Evolutionary conservation across 2,888 invertebrate species (phyloP), one percentile per base, ranked within the genome.

Genomic region (Oconnorella tubifera): DNA sequence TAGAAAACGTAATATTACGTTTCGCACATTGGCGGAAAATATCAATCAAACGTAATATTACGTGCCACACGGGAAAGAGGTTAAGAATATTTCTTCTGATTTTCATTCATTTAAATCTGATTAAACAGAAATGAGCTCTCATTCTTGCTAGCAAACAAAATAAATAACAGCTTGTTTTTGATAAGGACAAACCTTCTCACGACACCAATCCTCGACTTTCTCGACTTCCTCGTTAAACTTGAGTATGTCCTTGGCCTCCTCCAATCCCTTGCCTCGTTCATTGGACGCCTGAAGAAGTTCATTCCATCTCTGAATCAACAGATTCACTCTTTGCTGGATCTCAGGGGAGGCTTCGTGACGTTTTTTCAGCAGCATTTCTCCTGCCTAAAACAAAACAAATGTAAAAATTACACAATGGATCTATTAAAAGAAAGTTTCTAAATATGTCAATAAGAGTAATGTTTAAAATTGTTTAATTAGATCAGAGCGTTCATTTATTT

Each of bases 211-310:
- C 76, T 95, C 92, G 60, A 96, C 92, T 82, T 95, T 93, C 77
- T 97, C 95, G 62, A 95, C 86, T 76, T 96, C 92, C 77, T 93
- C 96, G 81, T 96, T 94, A 83, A 99, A 99, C 81, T 95, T 92
- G 29, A 99, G 85, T 65, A 99, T 94, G 77, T 98, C 98, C 78
- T 95, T 92, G 0, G 97, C 98, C 79, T 98, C 98, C 81, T 96
- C 97, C 23, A 99, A 83, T 0, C 95, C 95, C 68, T 91, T 87
- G 48, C 92, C 83, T 60, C 86, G 80, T 71, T 87, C 86, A 62
- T 84, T 85, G 74, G 88, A 86, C 59, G 92, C 92, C 32, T 88
- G 83, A 63, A 92, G 85, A 31, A 94, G 83, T 72, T 87, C 86
- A 68, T 88, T 88, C 93, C 93, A 94, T 70, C 88, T 88, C 58